Percentiles rank a stretch among this genome's conserved stretches.
Conservation (phyloP, 2,113 vertebrate genomes). For the Muntiacus muntjak region DNA sequence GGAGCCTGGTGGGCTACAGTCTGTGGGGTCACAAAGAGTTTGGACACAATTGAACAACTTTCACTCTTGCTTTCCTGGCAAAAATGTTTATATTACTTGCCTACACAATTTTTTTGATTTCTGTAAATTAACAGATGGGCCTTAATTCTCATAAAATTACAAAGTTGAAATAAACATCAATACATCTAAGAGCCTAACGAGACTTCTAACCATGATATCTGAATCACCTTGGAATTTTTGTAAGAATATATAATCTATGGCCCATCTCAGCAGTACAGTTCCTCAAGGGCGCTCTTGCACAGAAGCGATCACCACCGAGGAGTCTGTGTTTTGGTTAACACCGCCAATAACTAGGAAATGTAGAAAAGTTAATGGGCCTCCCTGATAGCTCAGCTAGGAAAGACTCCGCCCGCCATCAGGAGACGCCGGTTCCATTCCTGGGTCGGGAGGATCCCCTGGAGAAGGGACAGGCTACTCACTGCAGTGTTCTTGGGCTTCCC, state of each 20-base stretch:
- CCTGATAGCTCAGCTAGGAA: neutral
- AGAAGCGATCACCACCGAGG: neutral
- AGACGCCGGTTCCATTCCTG: neutral
- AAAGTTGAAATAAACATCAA: neutral
- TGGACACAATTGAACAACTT: neutral
- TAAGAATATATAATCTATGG: neutral
- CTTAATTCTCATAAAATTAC: neutral
- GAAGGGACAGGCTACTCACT: neutral
- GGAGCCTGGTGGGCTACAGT: neutral
- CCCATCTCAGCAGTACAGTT: neutral
- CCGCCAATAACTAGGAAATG: neutral
- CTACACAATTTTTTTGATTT: neutral
- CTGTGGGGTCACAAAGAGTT: neutral
- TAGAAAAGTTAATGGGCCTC: neutral
- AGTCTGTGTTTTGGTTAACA: neutral
- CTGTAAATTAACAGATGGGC: neutral
- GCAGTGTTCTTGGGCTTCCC: neutral
- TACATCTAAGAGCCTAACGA: neutral
- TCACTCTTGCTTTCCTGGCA: neutral
- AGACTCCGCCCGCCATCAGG: neutral
- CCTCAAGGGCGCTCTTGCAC: neutral
- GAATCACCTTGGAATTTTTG: neutral
- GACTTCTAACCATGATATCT: neutral
- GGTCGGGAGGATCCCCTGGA: neutral
- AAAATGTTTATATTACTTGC: neutral